Base-by-base conservation (phyloP, 1,140 invertebrate species). In the Drosophila rhopaloa region DNA sequence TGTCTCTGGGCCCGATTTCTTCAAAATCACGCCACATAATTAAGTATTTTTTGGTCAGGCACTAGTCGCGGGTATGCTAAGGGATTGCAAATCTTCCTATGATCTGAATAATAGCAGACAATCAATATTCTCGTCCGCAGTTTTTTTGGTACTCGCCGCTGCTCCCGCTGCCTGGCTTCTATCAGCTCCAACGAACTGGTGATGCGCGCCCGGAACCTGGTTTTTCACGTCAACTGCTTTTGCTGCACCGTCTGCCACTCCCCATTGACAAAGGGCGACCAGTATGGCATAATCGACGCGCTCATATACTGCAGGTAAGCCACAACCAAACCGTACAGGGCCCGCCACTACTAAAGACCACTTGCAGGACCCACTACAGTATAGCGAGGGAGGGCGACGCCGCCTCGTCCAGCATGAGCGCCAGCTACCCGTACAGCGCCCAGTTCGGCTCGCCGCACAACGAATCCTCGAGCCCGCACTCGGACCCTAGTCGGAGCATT, bases 181-280 rank as follows among this genome's bases (percentile, higher is more conserved):
- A 97, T 99, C 67, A 95, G 96, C n/a, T 95, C 97, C 38, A 96
- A 97, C 56, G 98, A 99, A 93, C 92, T 99, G 83, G 98, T 99
- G 88, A 99, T 99, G 98, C 93, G 98, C 59, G 98, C 97, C 4
- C 94, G 97, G 13, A 97, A 98, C 77, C 94, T 97, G 76, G 97
- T 99, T 56, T 99, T 98, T 94, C 98, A 99, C 93, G 95, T 98
- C 40, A 96, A 97, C 80, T 99, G 98, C 93, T 99, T 99, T 94
- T 97, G 96, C 6, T 99, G 98, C 93, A 96, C 96, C 13, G 95
- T 97, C n/a, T 99, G 98, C 93, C 95, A 96, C 91, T 94, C 96
- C 13, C 95, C 95, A 3, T 93, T 97, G 47, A 97, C 95, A 44
- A 97, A 97, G 92, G 96, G 98, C 14, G 98, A 99, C 92, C 97